phyloP scores from a whole-genome alignment of 2,888 invertebrate genomes.

The Congeria kusceri region DNA sequence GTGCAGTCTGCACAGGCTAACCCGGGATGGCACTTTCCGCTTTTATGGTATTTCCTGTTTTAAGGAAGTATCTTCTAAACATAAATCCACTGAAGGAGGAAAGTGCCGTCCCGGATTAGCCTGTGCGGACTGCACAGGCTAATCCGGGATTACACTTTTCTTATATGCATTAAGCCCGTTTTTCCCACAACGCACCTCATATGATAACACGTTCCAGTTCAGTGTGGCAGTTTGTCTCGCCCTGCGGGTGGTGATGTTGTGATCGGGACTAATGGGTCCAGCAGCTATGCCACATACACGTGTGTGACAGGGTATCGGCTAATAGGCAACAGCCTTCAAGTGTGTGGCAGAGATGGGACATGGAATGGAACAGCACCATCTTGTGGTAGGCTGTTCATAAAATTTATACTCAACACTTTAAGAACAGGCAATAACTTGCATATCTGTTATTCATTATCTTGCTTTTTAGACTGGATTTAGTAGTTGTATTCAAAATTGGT shows the following conservation, averaged over 20 bases:
- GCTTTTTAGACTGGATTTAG: too few species aligned
- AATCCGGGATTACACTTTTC: too few species aligned
- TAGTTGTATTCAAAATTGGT: too few species aligned
- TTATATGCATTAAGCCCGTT: too few species aligned
- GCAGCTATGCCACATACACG: conserved; percentile 33
- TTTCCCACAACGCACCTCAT: not conserved
- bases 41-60: not conserved
- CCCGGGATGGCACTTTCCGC: too few species aligned
- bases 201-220: conserved; percentile 13
- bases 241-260: conserved; percentile 25
- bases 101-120: not conserved
- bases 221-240: not conserved
- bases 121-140: too few species aligned
- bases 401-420: not conserved
- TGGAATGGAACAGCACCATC: conserved; percentile 38
- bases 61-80: not conserved
- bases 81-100: not conserved
- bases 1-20: too few species aligned
- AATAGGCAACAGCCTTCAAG: conserved; percentile 9
- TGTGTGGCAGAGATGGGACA: conserved; percentile 44
- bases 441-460: too few species aligned
- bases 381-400: conserved; percentile 35
- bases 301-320: conserved; percentile 40
- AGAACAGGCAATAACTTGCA: too few species aligned
- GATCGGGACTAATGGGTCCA: conserved; percentile 44